These are phyloP conservation scores for Lordiphosa mommai DNA, from an alignment of 1,140 invertebrate genomes.

Conservation along the genomic window DNA sequence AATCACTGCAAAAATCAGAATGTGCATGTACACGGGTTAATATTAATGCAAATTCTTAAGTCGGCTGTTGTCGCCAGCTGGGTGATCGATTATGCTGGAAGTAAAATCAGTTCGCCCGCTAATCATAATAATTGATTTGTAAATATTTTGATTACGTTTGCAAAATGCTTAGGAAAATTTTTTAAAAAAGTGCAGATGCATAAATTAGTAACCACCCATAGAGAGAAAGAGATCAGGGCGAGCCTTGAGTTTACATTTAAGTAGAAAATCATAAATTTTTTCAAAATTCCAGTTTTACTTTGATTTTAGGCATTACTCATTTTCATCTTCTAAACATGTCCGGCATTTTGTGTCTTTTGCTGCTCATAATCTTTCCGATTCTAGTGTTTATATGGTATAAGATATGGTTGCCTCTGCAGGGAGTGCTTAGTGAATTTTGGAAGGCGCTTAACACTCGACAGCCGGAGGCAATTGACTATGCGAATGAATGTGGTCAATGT, in stretches of 20 bases:
- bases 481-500: neutral
- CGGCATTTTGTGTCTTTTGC: neutral
- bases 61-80: conserved; percentile 32
- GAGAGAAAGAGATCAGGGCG: neutral
- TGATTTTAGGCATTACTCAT: no score
- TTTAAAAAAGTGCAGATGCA: conserved; percentile 22
- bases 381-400: neutral
- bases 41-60: conserved; percentile 12
- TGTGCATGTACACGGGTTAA: neutral
- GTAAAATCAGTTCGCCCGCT: conserved; percentile 36
- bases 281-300: neutral
- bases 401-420: neutral
- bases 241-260: conserved; percentile 11
- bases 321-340: no score
- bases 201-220: conserved; percentile 38
- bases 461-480: neutral
- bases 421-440: neutral
- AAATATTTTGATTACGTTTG: conserved; percentile 67
- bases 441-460: neutral
- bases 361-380: neutral
- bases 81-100: conserved; percentile 73
- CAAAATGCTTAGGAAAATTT: conserved; percentile 21
- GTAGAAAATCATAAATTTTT: neutral
- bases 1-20: no score
- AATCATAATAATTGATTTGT: conserved; percentile 74